Conservation (phyloP, 1,140 invertebrate genomes). For the Chironomus striatipennis region DNA sequence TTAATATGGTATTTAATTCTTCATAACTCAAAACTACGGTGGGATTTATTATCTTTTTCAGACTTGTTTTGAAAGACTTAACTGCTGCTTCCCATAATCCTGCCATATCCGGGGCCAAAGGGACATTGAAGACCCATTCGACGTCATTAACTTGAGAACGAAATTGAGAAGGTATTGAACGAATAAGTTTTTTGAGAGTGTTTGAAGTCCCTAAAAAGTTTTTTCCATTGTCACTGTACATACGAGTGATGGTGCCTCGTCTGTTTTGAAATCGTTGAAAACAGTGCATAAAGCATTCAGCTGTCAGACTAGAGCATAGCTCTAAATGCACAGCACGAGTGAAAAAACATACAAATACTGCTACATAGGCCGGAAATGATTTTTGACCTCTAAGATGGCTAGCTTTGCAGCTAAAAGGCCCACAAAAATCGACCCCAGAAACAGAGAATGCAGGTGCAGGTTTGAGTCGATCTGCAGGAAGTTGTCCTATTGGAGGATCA, state of each 20-base stretch:
- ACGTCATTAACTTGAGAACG: constrained; percentile 32
- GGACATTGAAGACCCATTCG: constrained; percentile 41
- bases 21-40: constrained; percentile 34
- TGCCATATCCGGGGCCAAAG: constrained; percentile 39
- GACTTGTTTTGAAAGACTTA: constrained; percentile 37
- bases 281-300: constrained; percentile 33
- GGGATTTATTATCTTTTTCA: constrained; percentile 28
- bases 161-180: too few relatives aligned
- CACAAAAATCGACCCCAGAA: constrained; percentile 39
- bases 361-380: constrained; percentile 37
- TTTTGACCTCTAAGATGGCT: constrained; percentile 31
- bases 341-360: constrained; percentile 39
- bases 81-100: constrained; percentile 41
- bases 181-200: constrained; percentile 27
- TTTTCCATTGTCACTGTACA: constrained; percentile 32
- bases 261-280: constrained; percentile 35
- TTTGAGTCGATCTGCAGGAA: constrained; percentile 27
- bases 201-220: constrained; percentile 31
- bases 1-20: constrained; percentile 34
- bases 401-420: constrained; percentile 35
- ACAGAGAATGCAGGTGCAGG: constrained; percentile 34
- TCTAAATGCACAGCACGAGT: constrained; percentile 41
- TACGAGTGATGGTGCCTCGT: constrained; percentile 30
- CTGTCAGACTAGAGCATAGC: constrained; percentile 34
- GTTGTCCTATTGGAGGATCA: too few relatives aligned